Evolutionary conservation across 2,888 invertebrate species (phyloP).

Genomic region (Dorcus hopei): DNA sequence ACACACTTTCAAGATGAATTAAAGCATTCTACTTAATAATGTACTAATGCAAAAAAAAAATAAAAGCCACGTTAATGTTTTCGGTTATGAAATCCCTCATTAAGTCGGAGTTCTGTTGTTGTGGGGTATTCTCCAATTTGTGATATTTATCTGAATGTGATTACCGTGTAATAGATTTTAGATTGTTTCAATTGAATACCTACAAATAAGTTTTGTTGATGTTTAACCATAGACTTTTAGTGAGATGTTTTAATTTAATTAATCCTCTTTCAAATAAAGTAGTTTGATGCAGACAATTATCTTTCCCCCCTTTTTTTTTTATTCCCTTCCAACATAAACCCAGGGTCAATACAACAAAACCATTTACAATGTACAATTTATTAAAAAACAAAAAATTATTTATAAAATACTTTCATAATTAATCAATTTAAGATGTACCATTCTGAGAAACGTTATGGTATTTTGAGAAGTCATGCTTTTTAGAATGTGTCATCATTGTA

Average conservation of each 20-base stretch:
- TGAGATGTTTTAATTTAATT: constrained; percentile 50
- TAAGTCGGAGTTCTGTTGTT: constrained; percentile 42
- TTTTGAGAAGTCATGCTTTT: constrained; percentile 47
- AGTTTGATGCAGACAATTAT: constrained; percentile 29
- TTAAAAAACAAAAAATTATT: neutral
- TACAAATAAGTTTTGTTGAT: constrained; percentile 48
- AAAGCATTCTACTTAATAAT: no score
- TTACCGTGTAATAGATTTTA: constrained; percentile 49
- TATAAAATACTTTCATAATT: constrained; percentile 4
- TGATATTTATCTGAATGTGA: constrained; percentile 51
- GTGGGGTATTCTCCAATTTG: constrained; percentile 46
- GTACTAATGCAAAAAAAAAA: neutral
- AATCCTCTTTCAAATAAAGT: constrained; percentile 45
- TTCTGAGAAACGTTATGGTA: constrained; percentile 10
- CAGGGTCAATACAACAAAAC: no score
- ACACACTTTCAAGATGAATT: no score
- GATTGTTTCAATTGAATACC: constrained; percentile 49
- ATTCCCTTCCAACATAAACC: no score
- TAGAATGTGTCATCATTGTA: constrained; percentile 59
- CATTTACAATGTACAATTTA: no score
- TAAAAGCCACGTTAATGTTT: constrained; percentile 1
- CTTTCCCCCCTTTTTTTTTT: no score
- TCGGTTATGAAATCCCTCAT: constrained; percentile 42
- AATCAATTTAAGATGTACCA: no score
- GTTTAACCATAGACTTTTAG: constrained; percentile 50